Conservation (phyloP, 2,113 vertebrate genomes). For the Copsychus sechellarum region DNA sequence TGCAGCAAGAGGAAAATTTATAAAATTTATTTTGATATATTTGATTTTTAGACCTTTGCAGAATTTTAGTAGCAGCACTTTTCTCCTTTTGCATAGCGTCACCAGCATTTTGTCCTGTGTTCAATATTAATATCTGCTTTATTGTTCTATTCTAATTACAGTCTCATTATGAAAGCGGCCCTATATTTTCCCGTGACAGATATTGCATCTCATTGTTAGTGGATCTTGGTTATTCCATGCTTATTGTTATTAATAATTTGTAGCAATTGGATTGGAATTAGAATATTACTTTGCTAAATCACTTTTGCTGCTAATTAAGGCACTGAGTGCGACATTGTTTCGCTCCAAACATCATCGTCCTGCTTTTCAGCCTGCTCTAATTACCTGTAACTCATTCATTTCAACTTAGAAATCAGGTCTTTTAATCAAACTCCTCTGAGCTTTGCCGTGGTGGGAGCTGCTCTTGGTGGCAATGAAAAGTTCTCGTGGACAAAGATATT, state of each 20-base stretch:
- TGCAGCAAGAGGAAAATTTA: background rate
- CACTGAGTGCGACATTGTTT: slow-evolving; percentile 1
- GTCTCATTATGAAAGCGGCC: slow-evolving; percentile 10
- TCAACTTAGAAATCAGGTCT: background rate
- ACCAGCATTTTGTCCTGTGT: background rate
- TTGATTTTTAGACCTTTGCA: background rate
- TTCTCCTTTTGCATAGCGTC: rapidly evolving
- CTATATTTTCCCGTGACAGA: slow-evolving; percentile 21
- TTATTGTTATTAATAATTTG: slow-evolving; percentile 58
- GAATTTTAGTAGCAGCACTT: background rate
- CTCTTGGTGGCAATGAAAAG: background rate
- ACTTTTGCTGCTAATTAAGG: slow-evolving; percentile 57
- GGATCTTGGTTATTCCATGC: background rate
- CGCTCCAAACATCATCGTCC: background rate
- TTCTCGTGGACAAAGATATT: background rate
- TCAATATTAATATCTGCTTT: slow-evolving; percentile 26
- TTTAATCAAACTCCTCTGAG: background rate
- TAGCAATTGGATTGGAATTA: slow-evolving; percentile 46
- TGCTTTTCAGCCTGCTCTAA: slow-evolving; percentile 18
- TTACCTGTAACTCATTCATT: slow-evolving; percentile 26
- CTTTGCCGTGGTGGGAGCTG: background rate
- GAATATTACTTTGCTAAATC: slow-evolving; percentile 60
- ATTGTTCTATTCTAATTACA: slow-evolving; percentile 46
- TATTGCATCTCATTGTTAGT: slow-evolving; percentile 10
- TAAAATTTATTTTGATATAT: background rate